phyloP scores from a whole-genome alignment of 2,113 vertebrate species.

The Poeciliopsis occidentalis region DNA sequence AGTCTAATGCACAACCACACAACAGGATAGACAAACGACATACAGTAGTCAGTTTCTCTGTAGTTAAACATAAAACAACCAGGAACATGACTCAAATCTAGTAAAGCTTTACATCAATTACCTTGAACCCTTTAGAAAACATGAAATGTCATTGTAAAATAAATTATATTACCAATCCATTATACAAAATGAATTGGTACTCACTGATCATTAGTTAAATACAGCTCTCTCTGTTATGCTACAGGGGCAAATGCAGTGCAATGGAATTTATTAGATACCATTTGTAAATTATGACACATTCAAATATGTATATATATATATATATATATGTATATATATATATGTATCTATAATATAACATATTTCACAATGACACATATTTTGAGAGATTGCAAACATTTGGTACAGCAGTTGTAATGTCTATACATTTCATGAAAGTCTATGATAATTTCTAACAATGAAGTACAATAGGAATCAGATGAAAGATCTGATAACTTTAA shows the following conservation, averaged over 20 bases:
- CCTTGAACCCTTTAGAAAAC: slow-evolving; percentile 18
- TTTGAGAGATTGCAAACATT: slow-evolving; percentile 65
- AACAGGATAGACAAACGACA: slow-evolving; percentile 39
- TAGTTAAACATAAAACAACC: slow-evolving; percentile 33
- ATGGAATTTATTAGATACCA: slow-evolving; percentile 64
- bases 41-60: slow-evolving; percentile 25
- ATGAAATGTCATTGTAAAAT: slow-evolving; percentile 20
- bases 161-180: slow-evolving; percentile 15
- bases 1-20: slow-evolving; percentile 39
- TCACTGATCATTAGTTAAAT: slow-evolving; percentile 62
- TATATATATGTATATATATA: slow-evolving; percentile 52
- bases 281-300: slow-evolving; percentile 69
- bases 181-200: slow-evolving; percentile 43
- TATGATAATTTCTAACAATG: slow-evolving; percentile 66
- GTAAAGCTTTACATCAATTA: slow-evolving; percentile 38
- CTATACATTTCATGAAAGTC: slow-evolving; percentile 63
- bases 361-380: slow-evolving; percentile 73
- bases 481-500: slow-evolving; percentile 59
- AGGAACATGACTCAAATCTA: slow-evolving; percentile 30
- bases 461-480: slow-evolving; percentile 63
- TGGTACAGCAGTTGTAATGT: slow-evolving; percentile 65
- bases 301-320: slow-evolving; percentile 65
- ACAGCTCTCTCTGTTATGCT: slow-evolving; percentile 73
- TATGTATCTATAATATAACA: slow-evolving; percentile 52
- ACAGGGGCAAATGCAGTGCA: slow-evolving; percentile 75